Evolutionary conservation across 2,888 invertebrate genomes (phyloP), one percentile per base, ranked within the genome.

Genomic region (Drosophila borealis): DNA sequence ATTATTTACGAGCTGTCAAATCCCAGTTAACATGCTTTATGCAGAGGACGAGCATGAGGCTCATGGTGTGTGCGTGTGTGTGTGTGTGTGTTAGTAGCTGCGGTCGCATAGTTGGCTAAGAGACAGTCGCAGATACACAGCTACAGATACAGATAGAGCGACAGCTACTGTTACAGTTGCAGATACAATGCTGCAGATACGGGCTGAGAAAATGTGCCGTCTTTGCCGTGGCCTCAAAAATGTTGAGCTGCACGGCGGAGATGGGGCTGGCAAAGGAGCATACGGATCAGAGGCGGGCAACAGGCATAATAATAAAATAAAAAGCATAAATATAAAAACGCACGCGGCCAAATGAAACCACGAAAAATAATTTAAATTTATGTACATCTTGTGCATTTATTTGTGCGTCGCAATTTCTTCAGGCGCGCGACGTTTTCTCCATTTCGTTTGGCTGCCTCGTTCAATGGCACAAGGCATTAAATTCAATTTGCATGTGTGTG

Each of bases 1-100:
- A 86, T 86, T 86, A 86, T 90, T 90, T 90, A 90, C 88, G 90
- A 90, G 89, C 90, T 90, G 89, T 90, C 90, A 90, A 90, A 90
- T 89, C 83, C 88, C 89, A 80, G 89, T 81, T 86, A 89, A 89
- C 90, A 87, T 87, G 89, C 82, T 81, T 84, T 80, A 81, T 81
- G 78, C 84, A 74, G 61, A 68, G 74, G 60, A 77, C 80, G 71
- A 39, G 44, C 37, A 34, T n/a, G 45, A 46, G 37, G 65, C 65
- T 64, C 36, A 78, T 56, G 55, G 37, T 59, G 60, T 49, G 44
- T 55, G 17, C 57, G 34, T 42, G 53, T 17, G 51, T 19, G 21
- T 50, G 46, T 68, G 25, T 46, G 37, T 64, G 54, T 57, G 53
- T 66, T 54, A 63, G 19, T 54, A 14, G 46, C 17, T 66, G 71